Percentiles rank a stretch among this genome's conserved stretches.
Evolutionary conservation across 2,888 invertebrate species (phyloP).

Genomic region (Steinernema hermaphroditum): DNA sequence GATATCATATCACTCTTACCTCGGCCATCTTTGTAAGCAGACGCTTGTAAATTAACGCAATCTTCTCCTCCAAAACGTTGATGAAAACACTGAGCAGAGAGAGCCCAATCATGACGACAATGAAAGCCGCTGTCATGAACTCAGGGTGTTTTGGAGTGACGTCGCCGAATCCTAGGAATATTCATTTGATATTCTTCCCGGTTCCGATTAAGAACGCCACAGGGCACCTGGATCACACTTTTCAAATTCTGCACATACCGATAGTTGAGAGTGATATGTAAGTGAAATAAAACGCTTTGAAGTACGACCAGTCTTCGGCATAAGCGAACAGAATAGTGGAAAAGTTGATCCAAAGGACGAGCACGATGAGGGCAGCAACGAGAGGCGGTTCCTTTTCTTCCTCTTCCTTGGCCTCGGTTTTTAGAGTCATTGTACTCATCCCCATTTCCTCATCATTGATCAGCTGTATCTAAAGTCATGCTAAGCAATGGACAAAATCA

Average conservation of each 20-base stretch:
- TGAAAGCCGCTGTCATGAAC: conserved; percentile 68
- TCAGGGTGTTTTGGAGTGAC: conserved; percentile 69
- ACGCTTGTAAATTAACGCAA: conserved; percentile 57
- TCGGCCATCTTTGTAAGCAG: conserved; percentile 57
- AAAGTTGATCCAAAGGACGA: conserved; percentile 81
- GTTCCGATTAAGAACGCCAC: no score
- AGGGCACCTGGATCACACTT: no score
- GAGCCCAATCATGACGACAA: conserved; percentile 57
- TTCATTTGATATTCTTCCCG: background rate
- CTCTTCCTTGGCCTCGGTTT: conserved; percentile 39
- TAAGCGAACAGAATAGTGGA: conserved; percentile 82
- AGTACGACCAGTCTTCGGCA: conserved; percentile 63
- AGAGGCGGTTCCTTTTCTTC: conserved; percentile 53
- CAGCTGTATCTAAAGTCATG: background rate
- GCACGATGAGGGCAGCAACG: conserved; percentile 50
- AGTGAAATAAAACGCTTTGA: conserved; percentile 65
- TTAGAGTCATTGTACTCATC: conserved; percentile 1
- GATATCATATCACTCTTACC: conserved; percentile 36
- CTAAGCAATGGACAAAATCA: background rate
- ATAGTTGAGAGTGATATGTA: conserved; percentile 65
- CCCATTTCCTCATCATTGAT: conserved; percentile 11
- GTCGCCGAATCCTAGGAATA: conserved; percentile 68
- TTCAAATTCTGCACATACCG: no score
- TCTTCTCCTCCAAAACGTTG: conserved; percentile 63
- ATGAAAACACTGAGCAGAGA: conserved; percentile 64